These are phyloP conservation scores for Dinoponera quadriceps DNA, from an alignment of 1,140 invertebrate genomes.

Conservation along the genomic window DNA sequence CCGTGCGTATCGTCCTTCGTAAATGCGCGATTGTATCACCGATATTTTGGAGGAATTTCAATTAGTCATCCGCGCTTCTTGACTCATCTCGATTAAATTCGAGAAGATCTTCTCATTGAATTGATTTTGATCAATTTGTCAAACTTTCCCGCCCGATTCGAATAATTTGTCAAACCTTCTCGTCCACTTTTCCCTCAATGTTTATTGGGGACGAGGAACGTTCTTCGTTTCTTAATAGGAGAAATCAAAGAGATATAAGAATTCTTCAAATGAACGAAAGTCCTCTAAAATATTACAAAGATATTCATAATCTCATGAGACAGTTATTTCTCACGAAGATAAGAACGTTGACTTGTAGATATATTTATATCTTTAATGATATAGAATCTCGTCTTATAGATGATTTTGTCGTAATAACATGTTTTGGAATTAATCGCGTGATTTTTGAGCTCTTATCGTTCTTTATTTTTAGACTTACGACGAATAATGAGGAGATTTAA, in stretches of 20 bases:
- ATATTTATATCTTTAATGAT: conserved; percentile 1
- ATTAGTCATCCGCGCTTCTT: conserved; percentile 17
- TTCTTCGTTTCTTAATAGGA: background rate
- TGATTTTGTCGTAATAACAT: background rate
- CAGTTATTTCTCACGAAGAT: background rate
- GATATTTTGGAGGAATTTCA: conserved; percentile 12
- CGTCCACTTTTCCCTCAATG: background rate
- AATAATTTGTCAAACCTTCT: conserved; percentile 7
- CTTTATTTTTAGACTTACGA: conserved; percentile 10
- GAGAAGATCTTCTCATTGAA: conserved; percentile 3
- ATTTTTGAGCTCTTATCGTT: background rate
- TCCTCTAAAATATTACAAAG: background rate
- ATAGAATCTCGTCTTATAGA: background rate
- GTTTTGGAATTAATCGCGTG: background rate
- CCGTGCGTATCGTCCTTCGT: background rate
- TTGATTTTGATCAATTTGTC: conserved; percentile 3
- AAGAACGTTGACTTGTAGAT: background rate
- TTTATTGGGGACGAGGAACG: background rate
- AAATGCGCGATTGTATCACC: conserved; percentile 4
- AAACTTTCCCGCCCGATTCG: background rate
- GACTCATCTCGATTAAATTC: conserved; percentile 5
- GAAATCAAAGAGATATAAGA: background rate
- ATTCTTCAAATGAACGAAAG: background rate
- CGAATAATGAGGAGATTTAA: background rate
- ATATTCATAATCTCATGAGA: background rate